Evolutionary conservation across 2,797 vertebrate species (phyloP).

Genomic region (Vireo griseus): DNA sequence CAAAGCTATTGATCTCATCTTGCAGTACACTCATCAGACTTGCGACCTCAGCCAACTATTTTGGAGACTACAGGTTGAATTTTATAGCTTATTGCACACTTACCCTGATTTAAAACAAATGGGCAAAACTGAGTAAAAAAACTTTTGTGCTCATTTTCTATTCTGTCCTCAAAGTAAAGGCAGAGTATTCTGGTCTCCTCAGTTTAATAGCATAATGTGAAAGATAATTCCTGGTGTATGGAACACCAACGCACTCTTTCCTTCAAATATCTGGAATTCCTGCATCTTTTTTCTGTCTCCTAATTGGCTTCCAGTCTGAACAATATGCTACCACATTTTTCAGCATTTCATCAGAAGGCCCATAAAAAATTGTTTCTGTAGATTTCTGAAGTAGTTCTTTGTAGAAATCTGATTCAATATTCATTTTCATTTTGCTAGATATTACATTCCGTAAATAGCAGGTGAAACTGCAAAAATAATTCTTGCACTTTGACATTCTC

Average conservation of each 20-base stretch:
- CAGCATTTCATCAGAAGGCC: neutral
- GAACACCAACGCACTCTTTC: neutral
- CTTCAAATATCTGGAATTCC: neutral
- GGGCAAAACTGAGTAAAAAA: neutral
- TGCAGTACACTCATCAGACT: neutral
- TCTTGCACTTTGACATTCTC: neutral
- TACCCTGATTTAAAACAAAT: neutral
- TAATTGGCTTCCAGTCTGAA: neutral
- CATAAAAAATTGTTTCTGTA: neutral
- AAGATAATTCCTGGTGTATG: neutral
- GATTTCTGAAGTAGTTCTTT: neutral
- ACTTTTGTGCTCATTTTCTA: neutral
- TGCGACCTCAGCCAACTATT: neutral
- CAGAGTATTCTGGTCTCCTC: neutral
- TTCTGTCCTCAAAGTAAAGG: neutral
- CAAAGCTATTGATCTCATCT: neutral
- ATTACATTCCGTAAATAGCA: neutral
- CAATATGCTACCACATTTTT: neutral
- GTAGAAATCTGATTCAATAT: neutral
- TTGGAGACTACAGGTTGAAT: neutral
- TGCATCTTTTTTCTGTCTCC: neutral
- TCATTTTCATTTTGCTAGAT: neutral
- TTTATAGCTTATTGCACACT: neutral
- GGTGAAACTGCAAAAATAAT: neutral
- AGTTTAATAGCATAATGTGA: neutral